Evolutionary conservation across 2,888 invertebrate species (phyloP).

Genomic region (Fragum sueziense): DNA sequence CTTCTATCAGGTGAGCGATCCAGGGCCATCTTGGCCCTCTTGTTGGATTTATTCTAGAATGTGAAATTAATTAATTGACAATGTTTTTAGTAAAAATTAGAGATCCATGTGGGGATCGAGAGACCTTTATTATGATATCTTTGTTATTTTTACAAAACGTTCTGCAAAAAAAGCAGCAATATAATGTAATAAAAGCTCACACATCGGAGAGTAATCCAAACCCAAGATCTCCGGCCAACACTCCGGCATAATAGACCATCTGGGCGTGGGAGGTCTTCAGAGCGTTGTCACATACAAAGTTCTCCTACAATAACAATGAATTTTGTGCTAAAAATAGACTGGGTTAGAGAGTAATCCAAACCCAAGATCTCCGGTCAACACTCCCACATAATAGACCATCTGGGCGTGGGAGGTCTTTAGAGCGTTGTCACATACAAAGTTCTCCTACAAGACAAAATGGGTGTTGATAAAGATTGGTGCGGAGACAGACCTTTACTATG

Average conservation of each 20-base stretch:
- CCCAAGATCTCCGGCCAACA: slow-evolving; percentile 64
- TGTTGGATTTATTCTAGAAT: too few species aligned
- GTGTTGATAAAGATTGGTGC: too few species aligned
- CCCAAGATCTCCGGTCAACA: slow-evolving; percentile 63
- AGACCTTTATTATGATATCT: too few species aligned
- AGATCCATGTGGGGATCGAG: too few species aligned
- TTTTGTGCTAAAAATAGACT: too few species aligned
- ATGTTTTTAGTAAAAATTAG: too few species aligned
- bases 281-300: slow-evolving; percentile 65
- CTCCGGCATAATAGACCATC: slow-evolving; percentile 64
- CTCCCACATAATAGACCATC: slow-evolving; percentile 64
- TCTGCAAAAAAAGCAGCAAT: too few species aligned
- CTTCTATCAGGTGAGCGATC: too few species aligned
- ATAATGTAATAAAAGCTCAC: slow-evolving; percentile 46
- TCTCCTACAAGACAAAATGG: slow-evolving; percentile 59
- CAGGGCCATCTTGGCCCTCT: too few species aligned
- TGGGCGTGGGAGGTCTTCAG: slow-evolving; percentile 65
- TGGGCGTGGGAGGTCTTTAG: slow-evolving; percentile 65
- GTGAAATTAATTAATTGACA: too few species aligned
- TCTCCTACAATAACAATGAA: slow-evolving; percentile 47
- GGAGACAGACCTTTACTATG: too few species aligned
- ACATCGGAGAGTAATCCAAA: slow-evolving; percentile 63
- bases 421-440: slow-evolving; percentile 65
- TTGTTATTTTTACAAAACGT: too few species aligned
- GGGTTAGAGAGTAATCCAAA: slow-evolving; percentile 65